Evolutionary conservation across 2,113 vertebrate genomes (phyloP).

Genomic region (Calcarius ornatus): DNA sequence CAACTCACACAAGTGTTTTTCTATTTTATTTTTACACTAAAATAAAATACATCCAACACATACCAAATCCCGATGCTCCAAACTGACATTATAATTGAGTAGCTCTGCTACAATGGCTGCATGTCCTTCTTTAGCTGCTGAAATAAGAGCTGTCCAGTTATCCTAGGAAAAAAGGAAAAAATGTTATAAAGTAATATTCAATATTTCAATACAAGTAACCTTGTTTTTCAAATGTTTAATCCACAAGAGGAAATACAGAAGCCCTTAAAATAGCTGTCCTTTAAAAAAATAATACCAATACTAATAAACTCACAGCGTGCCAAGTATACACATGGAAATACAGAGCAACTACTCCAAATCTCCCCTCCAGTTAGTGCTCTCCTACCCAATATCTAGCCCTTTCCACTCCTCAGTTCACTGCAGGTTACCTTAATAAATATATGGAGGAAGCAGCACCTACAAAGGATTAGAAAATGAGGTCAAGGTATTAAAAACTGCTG

Average conservation of each 20-base stretch:
- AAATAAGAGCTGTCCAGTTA: conserved; percentile 97
- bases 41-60: no score
- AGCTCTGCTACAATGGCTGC: conserved; percentile 86
- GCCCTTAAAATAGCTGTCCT: neutral
- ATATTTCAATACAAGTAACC: neutral
- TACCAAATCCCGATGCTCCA: conserved; percentile 97
- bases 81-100: conserved; percentile 81
- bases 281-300: neutral
- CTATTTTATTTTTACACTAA: neutral
- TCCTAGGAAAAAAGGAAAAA: conserved; percentile 76
- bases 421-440: neutral
- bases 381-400: neutral
- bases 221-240: neutral
- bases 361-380: neutral
- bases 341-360: neutral
- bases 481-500: neutral
- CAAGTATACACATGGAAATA: neutral
- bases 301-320: neutral
- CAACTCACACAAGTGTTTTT: neutral
- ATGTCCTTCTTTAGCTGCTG: conserved; percentile 93
- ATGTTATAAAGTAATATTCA: neutral
- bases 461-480: neutral
- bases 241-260: neutral
- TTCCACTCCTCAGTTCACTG: neutral
- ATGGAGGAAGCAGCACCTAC: neutral